Percentiles rank a stretch among this genome's conserved stretches.
Conservation (phyloP, 2,797 vertebrate genomes). For the Gadopsis bispinosus region DNA sequence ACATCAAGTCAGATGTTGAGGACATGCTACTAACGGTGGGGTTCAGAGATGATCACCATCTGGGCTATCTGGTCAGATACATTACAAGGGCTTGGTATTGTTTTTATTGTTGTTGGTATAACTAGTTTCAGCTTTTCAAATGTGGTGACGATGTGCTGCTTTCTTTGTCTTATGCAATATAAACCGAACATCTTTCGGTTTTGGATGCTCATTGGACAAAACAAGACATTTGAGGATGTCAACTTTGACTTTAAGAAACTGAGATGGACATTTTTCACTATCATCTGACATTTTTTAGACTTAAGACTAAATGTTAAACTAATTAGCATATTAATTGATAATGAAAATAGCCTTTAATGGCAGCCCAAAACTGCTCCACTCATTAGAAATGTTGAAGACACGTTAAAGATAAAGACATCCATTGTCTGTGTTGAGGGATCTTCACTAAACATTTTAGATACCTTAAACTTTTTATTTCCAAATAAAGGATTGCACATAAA, state of each 20-base stretch:
- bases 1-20: conserved; percentile 34
- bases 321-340: background rate
- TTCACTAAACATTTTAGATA: conserved; percentile 6
- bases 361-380: background rate
- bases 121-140: background rate
- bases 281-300: background rate
- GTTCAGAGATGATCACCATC: background rate
- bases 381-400: background rate
- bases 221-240: background rate
- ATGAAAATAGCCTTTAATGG: background rate
- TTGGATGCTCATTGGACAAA: background rate
- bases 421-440: background rate
- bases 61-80: background rate
- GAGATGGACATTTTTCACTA: background rate
- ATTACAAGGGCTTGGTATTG: background rate
- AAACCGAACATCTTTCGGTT: background rate
- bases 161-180: background rate
- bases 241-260: background rate
- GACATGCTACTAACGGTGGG: conserved; percentile 7
- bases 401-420: background rate
- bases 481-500: conserved; percentile 35
- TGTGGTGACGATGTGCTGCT: background rate
- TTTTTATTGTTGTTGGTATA: background rate
- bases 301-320: background rate
- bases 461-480: background rate